Evolutionary conservation across 2,113 vertebrate species (phyloP).

Genomic region (Oncorhynchus kisutch): DNA sequence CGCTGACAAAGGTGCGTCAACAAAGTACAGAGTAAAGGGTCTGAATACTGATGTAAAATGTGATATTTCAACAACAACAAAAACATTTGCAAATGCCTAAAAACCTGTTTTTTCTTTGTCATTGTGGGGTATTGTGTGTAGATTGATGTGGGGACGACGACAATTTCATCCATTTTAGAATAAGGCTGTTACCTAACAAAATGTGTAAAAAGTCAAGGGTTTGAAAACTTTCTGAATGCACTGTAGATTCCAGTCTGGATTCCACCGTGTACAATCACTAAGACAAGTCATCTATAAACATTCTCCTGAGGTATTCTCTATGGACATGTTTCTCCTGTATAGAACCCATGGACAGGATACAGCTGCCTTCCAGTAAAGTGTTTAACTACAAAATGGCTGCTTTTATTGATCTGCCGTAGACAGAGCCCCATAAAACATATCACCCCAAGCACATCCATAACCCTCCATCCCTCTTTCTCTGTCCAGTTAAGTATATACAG

Average conservation of each 20-base stretch:
- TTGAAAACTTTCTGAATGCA: too few species aligned
- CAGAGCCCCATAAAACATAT: conserved; percentile 53
- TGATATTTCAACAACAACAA: too few species aligned
- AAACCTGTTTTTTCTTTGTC: too few species aligned
- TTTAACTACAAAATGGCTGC: conserved; percentile 36
- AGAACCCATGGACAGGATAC: conserved; percentile 19
- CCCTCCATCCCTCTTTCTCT: conserved; percentile 22
- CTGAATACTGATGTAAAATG: too few species aligned
- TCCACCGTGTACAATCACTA: background rate
- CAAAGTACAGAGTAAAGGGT: too few species aligned
- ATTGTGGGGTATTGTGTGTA: too few species aligned
- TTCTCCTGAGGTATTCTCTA: background rate
- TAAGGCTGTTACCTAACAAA: too few species aligned
- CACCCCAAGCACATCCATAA: conserved; percentile 62
- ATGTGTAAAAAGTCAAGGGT: too few species aligned
- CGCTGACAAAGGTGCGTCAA: too few species aligned
- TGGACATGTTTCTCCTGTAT: background rate
- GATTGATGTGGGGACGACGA: too few species aligned
- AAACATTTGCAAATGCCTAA: too few species aligned
- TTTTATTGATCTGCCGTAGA: conserved; percentile 63
- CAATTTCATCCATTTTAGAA: too few species aligned
- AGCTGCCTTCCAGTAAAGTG: conserved; percentile 10
- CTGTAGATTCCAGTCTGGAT: background rate
- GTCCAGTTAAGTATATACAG: conserved; percentile 57
- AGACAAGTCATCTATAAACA: background rate